phyloP scores from a whole-genome alignment of 1,140 invertebrate species.

The Heliconius nattereri region DNA sequence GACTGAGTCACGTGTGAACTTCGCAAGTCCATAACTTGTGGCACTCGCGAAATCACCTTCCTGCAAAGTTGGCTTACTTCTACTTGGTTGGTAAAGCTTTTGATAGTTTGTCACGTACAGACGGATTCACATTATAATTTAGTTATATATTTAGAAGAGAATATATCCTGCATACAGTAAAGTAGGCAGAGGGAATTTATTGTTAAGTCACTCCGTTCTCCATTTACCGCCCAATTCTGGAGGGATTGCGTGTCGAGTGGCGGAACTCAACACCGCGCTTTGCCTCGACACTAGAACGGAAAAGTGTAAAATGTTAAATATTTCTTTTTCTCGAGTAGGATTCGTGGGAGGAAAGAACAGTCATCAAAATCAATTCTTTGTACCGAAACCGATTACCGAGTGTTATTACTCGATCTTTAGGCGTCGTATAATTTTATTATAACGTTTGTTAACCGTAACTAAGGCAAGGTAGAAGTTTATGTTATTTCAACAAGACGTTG shows the following conservation, averaged over 20 bases:
- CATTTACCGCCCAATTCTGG: too few relatives aligned
- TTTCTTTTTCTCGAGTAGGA: too few relatives aligned
- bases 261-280: too few relatives aligned
- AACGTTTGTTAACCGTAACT: slow-evolving; percentile 36
- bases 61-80: not conserved
- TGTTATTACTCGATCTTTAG: slow-evolving; percentile 35
- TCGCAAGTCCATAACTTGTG: slow-evolving; percentile 24
- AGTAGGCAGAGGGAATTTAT: too few relatives aligned
- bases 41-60: slow-evolving; percentile 10
- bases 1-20: slow-evolving; percentile 25
- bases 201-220: too few relatives aligned
- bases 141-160: too few relatives aligned
- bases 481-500: slow-evolving; percentile 21
- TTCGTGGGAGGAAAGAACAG: not conserved
- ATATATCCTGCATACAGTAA: too few relatives aligned
- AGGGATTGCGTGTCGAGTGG: too few relatives aligned
- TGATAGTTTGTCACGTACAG: slow-evolving; percentile 10
- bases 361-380: slow-evolving; percentile 31
- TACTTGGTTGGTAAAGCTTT: not conserved
- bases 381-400: slow-evolving; percentile 30
- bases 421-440: slow-evolving; percentile 43
- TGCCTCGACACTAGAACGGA: not conserved
- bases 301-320: not conserved
- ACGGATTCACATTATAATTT: not conserved
- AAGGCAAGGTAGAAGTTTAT: too few relatives aligned